Percentiles rank a stretch among this genome's conserved stretches.
Conservation (phyloP, 2,113 vertebrate species). For the Gracilinanus agilis region DNA sequence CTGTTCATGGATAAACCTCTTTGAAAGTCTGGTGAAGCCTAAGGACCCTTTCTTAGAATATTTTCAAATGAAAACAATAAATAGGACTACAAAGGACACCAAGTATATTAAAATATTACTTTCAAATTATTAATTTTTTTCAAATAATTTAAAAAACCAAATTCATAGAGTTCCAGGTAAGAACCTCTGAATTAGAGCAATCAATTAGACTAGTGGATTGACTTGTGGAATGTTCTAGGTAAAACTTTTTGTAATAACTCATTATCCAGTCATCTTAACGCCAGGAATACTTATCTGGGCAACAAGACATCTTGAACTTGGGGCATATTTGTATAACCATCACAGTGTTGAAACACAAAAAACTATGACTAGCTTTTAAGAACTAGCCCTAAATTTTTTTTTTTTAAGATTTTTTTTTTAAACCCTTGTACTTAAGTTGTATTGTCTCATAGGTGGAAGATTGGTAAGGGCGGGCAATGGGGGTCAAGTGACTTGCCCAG, state of each 20-base stretch:
- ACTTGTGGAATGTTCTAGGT: background rate
- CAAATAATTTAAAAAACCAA: background rate
- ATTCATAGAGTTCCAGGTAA: background rate
- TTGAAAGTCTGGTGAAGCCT: background rate
- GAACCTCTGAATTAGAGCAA: background rate
- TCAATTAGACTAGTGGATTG: background rate
- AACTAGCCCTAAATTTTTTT: background rate
- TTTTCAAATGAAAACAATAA: background rate
- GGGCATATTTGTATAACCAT: background rate
- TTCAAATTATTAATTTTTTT: background rate
- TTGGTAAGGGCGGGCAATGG: too few species aligned
- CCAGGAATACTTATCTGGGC: background rate
- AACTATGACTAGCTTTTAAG: background rate
- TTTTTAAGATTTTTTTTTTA: too few species aligned
- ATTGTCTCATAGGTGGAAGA: too few species aligned
- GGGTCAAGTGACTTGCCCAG: too few species aligned
- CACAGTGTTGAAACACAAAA: background rate
- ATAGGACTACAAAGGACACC: background rate
- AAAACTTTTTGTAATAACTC: background rate
- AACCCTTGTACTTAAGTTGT: too few species aligned
- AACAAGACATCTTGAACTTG: background rate
- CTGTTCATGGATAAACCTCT: background rate
- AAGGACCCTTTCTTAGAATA: background rate
- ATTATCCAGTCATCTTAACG: background rate
- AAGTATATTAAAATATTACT: background rate